phyloP scores from a whole-genome alignment of 2,888 invertebrate species.

The Oxystoma pomonae region DNA sequence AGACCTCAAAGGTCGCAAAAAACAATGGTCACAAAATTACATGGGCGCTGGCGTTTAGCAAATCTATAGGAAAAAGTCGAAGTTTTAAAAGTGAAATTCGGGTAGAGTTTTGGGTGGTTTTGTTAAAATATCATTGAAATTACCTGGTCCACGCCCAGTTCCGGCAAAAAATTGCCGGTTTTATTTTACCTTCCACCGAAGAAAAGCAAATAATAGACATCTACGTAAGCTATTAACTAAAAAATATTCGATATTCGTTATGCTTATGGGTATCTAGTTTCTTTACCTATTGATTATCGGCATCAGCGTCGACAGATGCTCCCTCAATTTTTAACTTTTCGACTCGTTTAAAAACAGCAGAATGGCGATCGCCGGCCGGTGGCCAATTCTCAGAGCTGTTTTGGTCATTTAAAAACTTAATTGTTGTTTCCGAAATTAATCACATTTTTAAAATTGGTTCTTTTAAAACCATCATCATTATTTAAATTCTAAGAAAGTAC shows the following conservation, averaged over 20 bases:
- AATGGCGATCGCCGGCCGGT: no score
- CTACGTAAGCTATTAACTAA: constrained; percentile 31
- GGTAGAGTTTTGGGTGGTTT: constrained; percentile 7
- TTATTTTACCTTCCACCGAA: constrained; percentile 41
- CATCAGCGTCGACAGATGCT: constrained; percentile 33
- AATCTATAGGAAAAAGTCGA: constrained; percentile 5
- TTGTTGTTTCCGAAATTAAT: no score
- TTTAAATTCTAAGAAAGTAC: no score
- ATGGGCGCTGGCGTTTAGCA: neutral
- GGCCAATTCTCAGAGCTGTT: no score
- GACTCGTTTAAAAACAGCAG: neutral
- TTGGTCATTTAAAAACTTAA: no score
- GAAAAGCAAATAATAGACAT: constrained; percentile 40
- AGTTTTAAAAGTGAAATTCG: constrained; percentile 3
- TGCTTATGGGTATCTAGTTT: constrained; percentile 36
- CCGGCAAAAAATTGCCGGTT: constrained; percentile 43
- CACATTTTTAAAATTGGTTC: no score
- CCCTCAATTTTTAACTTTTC: constrained; percentile 27
- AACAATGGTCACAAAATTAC: constrained; percentile 11
- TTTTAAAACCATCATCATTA: no score
- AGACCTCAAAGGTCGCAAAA: neutral
- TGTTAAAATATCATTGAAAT: constrained; percentile 17
- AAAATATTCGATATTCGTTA: constrained; percentile 21
- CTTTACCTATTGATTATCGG: constrained; percentile 35
- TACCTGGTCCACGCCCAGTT: constrained; percentile 37